Percentiles rank a stretch among this genome's conserved stretches.
Conservation (phyloP, 2,797 vertebrate species). For the Dallia pectoralis region DNA sequence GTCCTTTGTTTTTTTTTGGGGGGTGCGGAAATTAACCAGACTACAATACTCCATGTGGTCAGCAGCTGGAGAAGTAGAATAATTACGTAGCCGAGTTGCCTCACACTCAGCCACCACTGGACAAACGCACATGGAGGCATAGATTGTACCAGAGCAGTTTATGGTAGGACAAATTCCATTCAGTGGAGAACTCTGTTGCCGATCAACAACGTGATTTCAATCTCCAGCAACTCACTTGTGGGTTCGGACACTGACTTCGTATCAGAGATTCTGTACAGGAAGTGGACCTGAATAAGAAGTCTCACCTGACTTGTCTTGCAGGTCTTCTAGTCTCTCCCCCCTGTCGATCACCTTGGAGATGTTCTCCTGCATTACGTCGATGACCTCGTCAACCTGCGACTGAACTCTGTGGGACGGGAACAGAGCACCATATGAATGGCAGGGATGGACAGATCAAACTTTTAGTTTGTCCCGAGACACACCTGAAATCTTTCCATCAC, state of each 20-base stretch:
- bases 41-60: too few species aligned
- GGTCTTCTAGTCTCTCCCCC: conserved; percentile 93
- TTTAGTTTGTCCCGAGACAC: conserved; percentile 16
- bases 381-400: conserved; percentile 98
- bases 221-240: too few species aligned
- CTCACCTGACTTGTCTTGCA: conserved; percentile 98
- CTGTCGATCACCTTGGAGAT: conserved; percentile 98
- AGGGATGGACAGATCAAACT: not conserved
- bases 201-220: too few species aligned
- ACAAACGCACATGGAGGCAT: too few species aligned
- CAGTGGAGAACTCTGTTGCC: too few species aligned
- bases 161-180: too few species aligned
- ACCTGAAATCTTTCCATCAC: conserved; percentile 21
- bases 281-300: not conserved
- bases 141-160: too few species aligned
- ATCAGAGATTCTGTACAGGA: not conserved
- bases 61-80: too few species aligned
- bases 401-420: conserved; percentile 80
- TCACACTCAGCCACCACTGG: too few species aligned
- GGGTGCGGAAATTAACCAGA: too few species aligned
- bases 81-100: too few species aligned
- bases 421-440: not conserved
- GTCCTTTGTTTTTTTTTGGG: too few species aligned
- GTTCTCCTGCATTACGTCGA: conserved; percentile 99
- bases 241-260: not conserved